Conservation (phyloP, 2,888 invertebrate species). For the Capitulum mitella region DNA sequence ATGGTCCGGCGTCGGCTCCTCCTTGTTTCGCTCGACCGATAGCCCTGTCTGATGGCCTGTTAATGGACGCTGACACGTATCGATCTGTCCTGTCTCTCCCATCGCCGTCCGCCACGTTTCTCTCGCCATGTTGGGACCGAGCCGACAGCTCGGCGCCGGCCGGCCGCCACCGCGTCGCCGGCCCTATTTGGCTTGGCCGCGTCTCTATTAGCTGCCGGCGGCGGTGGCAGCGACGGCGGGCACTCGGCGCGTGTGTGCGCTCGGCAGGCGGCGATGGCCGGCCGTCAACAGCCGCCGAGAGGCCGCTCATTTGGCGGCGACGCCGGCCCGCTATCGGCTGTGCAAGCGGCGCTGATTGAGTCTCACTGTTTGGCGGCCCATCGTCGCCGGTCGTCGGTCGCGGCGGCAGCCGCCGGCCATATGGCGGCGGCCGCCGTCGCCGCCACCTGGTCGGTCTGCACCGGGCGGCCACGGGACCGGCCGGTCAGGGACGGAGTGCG, state of each 20-base stretch:
- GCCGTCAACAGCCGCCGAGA: neutral
- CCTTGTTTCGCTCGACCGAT: no score
- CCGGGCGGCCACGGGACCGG: no score
- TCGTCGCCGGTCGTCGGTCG: neutral
- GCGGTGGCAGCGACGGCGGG: neutral
- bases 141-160: no score
- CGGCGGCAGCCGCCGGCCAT: neutral
- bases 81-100: no score
- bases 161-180: no score
- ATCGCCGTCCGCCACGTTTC: no score
- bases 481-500: no score
- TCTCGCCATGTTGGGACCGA: neutral
- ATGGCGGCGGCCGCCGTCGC: neutral
- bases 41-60: no score
- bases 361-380: neutral
- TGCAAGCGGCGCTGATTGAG: conserved; percentile 6
- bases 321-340: neutral
- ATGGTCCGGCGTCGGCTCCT: no score
- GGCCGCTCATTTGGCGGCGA: neutral
- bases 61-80: no score
- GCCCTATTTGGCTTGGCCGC: neutral
- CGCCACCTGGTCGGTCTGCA: neutral
- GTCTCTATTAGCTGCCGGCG: neutral
- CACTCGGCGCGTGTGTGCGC: neutral
- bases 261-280: neutral